Percentiles rank a stretch among this genome's conserved stretches.
These are phyloP conservation scores for Halcyon chelicuti DNA, from an alignment of 2,797 vertebrate genomes.

Conservation along the genomic window DNA sequence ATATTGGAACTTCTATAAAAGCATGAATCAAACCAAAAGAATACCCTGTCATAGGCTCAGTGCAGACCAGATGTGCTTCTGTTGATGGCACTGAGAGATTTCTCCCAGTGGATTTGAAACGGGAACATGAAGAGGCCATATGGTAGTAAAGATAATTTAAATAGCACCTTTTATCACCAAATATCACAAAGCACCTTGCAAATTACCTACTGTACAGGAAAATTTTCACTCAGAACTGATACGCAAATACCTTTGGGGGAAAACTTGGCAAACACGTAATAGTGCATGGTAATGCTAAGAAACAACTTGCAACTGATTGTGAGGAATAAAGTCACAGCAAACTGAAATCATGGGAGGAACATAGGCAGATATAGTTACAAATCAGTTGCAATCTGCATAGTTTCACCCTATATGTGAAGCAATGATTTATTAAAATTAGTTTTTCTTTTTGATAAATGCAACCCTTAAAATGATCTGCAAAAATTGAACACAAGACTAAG, in stretches of 20 bases:
- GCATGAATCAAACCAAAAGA: constrained; percentile 15
- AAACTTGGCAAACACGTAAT: not conserved
- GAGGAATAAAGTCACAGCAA: constrained; percentile 8
- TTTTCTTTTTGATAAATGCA: not conserved
- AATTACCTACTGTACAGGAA: not conserved
- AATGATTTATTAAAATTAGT: not conserved
- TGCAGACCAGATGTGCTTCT: constrained; percentile 24
- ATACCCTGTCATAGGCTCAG: not conserved
- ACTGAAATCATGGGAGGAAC: not conserved
- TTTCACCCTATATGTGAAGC: not conserved
- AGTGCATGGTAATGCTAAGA: not conserved
- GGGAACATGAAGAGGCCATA: constrained; percentile 26
- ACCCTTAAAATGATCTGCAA: not conserved
- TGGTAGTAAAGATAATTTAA: constrained; percentile 46
- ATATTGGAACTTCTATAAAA: not conserved
- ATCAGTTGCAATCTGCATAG: not conserved
- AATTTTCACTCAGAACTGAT: constrained; percentile 29
- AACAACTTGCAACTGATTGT: not conserved
- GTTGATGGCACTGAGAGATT: not conserved
- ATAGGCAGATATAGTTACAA: not conserved
- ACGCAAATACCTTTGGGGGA: constrained; percentile 19
- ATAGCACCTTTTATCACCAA: constrained; percentile 39
- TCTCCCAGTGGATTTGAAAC: not conserved
- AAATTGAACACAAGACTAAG: not conserved
- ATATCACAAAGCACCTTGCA: constrained; percentile 47